Evolutionary conservation across 2,113 vertebrate genomes (phyloP), one percentile per base, ranked within the genome.

Genomic region (Amblyornis subalaris): DNA sequence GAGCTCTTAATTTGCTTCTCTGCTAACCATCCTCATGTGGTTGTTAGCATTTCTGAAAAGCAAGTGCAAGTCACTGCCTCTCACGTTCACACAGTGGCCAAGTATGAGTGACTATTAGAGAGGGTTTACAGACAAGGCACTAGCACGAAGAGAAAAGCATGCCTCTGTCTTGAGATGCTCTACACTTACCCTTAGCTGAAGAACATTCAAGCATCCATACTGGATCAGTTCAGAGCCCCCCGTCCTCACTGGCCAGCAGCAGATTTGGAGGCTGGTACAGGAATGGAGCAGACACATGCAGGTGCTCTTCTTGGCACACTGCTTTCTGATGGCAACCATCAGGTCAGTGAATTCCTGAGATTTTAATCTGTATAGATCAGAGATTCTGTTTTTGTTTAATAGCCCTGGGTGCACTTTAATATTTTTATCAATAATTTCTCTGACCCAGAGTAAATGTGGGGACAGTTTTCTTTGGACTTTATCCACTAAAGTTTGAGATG

Each of bases 391-490:
- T 42, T 67, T 60, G 7, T 85, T 93, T 69, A 85, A 35, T 18
- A 72, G 31, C 14, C 10, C 9, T 73, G 54, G 31, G 28, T 86
- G 55, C 29, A 11, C 54, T 76, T 74, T 3, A 71, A 2, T 65
- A 35, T 55, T 79, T 75, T 61, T 65, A 76, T 88, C 58, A 31
- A 33, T 70, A 42, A 7, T 48, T 78, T 78, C 85, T 89, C 48
- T 93, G 82, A 85, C 88, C 25, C 28, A 57, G 54, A 69, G 61
- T 88, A 79, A 29, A 69, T 45, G 25, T 29, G 18, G 4, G 25
- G 10, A 47, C 51, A 88, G 10, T 21, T 77, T 85, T 88, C 25
- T 44, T 88, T 95, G 96, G 85, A 94, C 87, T 94, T 91, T 62
- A 79, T 78, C 60, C 81, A 36, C 55, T 61, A 1, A 85, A 72